These are phyloP conservation scores for Pterostichus madidus DNA, from an alignment of 2,888 invertebrate genomes.

Conservation along the genomic window DNA sequence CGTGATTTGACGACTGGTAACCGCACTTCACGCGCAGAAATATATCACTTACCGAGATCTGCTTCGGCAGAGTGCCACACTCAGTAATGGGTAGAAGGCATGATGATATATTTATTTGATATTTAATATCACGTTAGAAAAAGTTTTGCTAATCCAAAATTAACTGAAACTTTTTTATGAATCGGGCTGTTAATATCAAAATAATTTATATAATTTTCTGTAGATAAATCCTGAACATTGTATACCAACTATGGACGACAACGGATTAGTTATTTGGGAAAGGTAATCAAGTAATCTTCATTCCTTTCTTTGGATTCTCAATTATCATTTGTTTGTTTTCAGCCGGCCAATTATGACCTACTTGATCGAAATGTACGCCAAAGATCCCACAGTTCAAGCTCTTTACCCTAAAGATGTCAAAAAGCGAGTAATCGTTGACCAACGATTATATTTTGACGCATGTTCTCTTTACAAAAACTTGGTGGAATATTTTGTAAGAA, in stretches of 20 bases:
- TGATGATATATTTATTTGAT: too few relatives aligned
- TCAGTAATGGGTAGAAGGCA: too few relatives aligned
- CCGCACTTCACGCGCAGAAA: too few relatives aligned
- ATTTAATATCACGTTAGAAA: too few relatives aligned
- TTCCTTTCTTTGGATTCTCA: not conserved
- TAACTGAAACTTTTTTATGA: too few relatives aligned
- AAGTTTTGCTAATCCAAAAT: too few relatives aligned
- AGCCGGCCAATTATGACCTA: constrained; percentile 85
- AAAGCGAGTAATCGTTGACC: constrained; percentile 82
- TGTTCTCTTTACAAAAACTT: constrained; percentile 80
- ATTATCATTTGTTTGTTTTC: constrained; percentile 68
- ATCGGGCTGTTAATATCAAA: not conserved
- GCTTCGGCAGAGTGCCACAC: too few relatives aligned
- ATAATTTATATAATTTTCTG: constrained; percentile 69
- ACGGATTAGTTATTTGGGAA: constrained; percentile 85
- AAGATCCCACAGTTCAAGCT: constrained; percentile 78
- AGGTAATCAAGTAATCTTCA: constrained; percentile 76
- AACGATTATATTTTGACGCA: constrained; percentile 82
- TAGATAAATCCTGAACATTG: constrained; percentile 87
- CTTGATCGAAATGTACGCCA: constrained; percentile 83
- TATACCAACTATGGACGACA: constrained; percentile 86
- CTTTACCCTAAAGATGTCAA: constrained; percentile 84
- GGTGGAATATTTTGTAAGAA: constrained; percentile 81
- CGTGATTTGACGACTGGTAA: too few relatives aligned
- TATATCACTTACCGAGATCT: too few relatives aligned